Base-by-base conservation (phyloP, 2,113 vertebrate genomes). In the Ciconia boyciana region DNA sequence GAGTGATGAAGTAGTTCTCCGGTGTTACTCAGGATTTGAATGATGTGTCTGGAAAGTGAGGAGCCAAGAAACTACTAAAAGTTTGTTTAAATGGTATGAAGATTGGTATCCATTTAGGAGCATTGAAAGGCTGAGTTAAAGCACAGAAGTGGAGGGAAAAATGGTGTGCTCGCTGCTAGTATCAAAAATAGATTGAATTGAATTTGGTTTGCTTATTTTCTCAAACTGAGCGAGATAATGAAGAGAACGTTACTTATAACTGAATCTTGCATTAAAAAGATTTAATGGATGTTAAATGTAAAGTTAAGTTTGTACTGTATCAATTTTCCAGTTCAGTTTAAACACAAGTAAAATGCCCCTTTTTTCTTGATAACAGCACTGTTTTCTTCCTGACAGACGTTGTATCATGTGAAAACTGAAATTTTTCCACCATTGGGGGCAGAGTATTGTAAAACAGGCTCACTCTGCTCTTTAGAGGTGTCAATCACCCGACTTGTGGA, bases 401-500 rank as follows among this genome's bases (percentile, higher is more conserved):
- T 99, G 83, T 99, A 99, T 96, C 98, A 94, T 2, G 98, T 99
- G 97, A 97, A 96, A 92, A 98, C 98, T 1, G 98, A 99, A 91
- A 99, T 99, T 91, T 90, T 96, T 28, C 99, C 99, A 12, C 98
- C 98, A 0, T 3, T 97, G 21, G 99, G 99, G 4, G 96, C 97
- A n/a, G 98, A 98, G 72, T 97, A 98, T 90, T 99, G 99, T 96
- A 98, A 98, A 97, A 99, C 98, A 2, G 99, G 99, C 57, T 87
- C 98, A 2, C 99, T 99, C 77, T 99, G 99, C 82, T 98, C 98
- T 43, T 97, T 99, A 86, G 99, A 99, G 83, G 98, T 99, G 66
- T 98, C 97, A 17, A 98, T 99, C 94, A 99, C 99, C 1, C 98
- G 99, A 24, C 99, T 99, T 34, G 97, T 97, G 2, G 99, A 98